These are phyloP conservation scores for Choristoneura rosaceana DNA, from an alignment of 2,888 invertebrate genomes.

Conservation along the genomic window DNA sequence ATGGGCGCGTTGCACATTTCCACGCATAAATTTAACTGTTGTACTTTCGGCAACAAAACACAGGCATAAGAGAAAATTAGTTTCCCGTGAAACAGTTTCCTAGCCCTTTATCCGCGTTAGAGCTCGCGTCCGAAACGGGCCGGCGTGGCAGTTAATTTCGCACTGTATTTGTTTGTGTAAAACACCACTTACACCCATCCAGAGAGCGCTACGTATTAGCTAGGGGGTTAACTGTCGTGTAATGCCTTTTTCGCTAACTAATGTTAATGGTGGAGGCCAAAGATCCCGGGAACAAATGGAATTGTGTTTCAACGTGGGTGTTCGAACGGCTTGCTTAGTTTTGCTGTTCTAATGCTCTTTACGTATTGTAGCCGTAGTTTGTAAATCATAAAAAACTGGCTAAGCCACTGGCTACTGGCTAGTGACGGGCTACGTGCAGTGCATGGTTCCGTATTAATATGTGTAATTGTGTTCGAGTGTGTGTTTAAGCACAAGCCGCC, in stretches of 20 bases:
- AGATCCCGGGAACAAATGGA: conserved; percentile 21
- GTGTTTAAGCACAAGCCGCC: too few species aligned
- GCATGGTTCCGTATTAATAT: too few species aligned
- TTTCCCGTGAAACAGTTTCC: conserved; percentile 24
- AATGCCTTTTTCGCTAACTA: conserved; percentile 37
- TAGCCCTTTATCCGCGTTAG: conserved; percentile 14
- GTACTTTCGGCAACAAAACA: conserved; percentile 20
- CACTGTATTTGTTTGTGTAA: conserved; percentile 75
- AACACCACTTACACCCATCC: conserved; percentile 66
- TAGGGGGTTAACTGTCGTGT: conserved; percentile 52
- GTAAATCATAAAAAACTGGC: too few species aligned
- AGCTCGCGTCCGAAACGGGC: conserved; percentile 60
- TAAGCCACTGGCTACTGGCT: too few species aligned
- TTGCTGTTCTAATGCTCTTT: neutral
- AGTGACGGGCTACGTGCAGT: too few species aligned
- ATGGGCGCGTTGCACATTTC: neutral
- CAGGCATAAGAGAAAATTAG: conserved; percentile 35
- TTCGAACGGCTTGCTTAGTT: conserved; percentile 2
- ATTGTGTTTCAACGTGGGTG: conserved; percentile 21
- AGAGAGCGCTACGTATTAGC: conserved; percentile 55
- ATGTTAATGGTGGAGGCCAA: conserved; percentile 25
- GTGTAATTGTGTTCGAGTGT: too few species aligned
- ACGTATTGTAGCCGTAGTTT: too few species aligned
- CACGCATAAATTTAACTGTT: conserved; percentile 10
- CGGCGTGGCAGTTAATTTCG: conserved; percentile 71